phyloP scores from a whole-genome alignment of 2,113 vertebrate genomes.

The Dermatemys mawii region DNA sequence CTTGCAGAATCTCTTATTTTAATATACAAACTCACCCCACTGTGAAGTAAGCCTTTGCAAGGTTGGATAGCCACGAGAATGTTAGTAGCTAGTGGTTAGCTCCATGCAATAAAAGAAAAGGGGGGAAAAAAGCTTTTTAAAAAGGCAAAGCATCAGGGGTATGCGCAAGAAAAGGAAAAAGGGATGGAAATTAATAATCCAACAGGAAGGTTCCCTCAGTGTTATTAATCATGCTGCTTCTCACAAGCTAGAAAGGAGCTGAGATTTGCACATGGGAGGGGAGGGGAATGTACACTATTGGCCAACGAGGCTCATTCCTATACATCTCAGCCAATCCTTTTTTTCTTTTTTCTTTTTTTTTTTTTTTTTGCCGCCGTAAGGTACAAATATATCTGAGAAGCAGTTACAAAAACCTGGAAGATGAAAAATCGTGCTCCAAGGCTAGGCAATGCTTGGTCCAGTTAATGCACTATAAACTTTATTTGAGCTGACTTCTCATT shows the following conservation, averaged over 20 bases:
- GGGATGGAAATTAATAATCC: slow-evolving; percentile 90
- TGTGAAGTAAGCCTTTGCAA: slow-evolving; percentile 80
- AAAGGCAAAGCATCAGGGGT: slow-evolving; percentile 74
- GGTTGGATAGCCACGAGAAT: slow-evolving; percentile 73
- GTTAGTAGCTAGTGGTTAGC: slow-evolving; percentile 77
- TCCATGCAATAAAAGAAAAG: slow-evolving; percentile 63
- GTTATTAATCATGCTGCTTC: slow-evolving; percentile 88
- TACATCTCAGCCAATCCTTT: slow-evolving; percentile 84
- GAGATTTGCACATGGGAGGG: slow-evolving; percentile 81
- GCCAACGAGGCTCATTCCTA: slow-evolving; percentile 79
- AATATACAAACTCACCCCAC: slow-evolving; percentile 85
- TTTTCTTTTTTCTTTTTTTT: background rate
- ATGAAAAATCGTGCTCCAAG: slow-evolving; percentile 80
- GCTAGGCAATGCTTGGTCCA: slow-evolving; percentile 77
- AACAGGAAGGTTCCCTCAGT: slow-evolving; percentile 85
- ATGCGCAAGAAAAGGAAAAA: slow-evolving; percentile 74
- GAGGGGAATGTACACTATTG: slow-evolving; percentile 80
- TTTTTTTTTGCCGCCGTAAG: slow-evolving; percentile 72
- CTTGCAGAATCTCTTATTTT: slow-evolving; percentile 66
- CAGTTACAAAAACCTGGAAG: slow-evolving; percentile 80
- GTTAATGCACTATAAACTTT: slow-evolving; percentile 92
- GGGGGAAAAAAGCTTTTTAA: slow-evolving; percentile 45
- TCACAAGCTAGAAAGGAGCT: slow-evolving; percentile 78
- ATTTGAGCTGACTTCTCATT: slow-evolving; percentile 91
- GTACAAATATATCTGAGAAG: slow-evolving; percentile 82